Percentiles rank a stretch among this genome's conserved stretches.
Evolutionary conservation across 2,888 invertebrate species (phyloP).

Genomic region (Calliphora vomitoria): DNA sequence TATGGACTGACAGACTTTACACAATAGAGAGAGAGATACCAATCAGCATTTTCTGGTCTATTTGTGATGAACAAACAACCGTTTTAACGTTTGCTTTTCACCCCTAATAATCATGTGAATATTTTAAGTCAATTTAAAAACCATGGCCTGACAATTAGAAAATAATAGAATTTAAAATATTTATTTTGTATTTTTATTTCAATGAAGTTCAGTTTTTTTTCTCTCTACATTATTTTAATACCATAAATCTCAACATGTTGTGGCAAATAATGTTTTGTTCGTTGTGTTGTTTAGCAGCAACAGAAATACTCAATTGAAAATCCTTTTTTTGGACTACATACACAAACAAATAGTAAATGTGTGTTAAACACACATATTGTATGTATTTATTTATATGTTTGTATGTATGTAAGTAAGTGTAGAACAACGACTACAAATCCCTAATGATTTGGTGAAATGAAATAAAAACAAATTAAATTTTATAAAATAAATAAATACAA

Average conservation of each 20-base stretch:
- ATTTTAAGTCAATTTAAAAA: conserved; percentile 50
- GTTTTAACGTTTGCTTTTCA: neutral
- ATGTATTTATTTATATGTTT: neutral
- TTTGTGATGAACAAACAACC: neutral
- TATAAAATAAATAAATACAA: conserved; percentile 27
- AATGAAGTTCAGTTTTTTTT: neutral
- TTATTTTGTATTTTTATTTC: conserved; percentile 34
- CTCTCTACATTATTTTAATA: neutral
- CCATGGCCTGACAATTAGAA: conserved; percentile 51
- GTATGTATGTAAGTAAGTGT: neutral
- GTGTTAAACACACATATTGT: neutral
- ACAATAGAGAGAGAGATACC: neutral
- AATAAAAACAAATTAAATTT: conserved; percentile 61
- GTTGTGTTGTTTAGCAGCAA: conserved; percentile 27
- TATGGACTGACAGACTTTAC: neutral
- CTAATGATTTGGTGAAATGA: conserved; percentile 64
- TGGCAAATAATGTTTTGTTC: conserved; percentile 15
- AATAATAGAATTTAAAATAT: conserved; percentile 56
- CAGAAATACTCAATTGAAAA: conserved; percentile 55
- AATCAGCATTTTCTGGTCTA: neutral
- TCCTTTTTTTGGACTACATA: conserved; percentile 28
- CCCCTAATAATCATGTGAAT: neutral
- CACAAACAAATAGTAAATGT: neutral
- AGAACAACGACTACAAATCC: conserved; percentile 41
- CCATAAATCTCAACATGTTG: conserved; percentile 68